These are phyloP conservation scores for Aselliscus stoliczkanus DNA, from an alignment of 2,797 vertebrate species.

Conservation along the genomic window DNA sequence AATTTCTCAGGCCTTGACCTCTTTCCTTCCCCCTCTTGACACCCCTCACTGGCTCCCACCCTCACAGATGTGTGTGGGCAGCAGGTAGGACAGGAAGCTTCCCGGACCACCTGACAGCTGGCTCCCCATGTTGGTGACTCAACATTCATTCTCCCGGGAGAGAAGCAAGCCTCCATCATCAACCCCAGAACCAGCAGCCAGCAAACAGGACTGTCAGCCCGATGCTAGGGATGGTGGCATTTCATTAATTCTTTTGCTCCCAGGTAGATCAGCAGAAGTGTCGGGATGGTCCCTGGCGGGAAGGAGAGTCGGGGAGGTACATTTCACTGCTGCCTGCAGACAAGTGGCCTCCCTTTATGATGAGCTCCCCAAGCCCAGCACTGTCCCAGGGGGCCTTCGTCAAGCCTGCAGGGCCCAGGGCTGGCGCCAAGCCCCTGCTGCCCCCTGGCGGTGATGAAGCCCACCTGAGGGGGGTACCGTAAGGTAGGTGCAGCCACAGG, in stretches of 20 bases:
- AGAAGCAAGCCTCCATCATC: background rate
- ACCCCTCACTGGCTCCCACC: background rate
- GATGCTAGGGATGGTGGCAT: background rate
- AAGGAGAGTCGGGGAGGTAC: accelerated
- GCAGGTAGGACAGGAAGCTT: constrained; percentile 77
- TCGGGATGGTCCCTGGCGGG: accelerated
- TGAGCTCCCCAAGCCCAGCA: background rate
- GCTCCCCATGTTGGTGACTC: constrained; percentile 67
- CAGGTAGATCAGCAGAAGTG: constrained; percentile 33
- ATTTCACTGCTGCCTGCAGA: background rate
- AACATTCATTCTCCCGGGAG: constrained; percentile 62
- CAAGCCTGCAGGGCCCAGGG: background rate
- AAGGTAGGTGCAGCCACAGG: too few relatives aligned
- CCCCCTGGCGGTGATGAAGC: constrained; percentile 74
- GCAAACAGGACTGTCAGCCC: background rate
- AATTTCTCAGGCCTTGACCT: constrained; percentile 82
- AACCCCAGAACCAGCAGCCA: too few relatives aligned
- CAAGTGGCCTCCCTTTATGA: too few relatives aligned
- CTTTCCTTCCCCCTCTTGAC: constrained; percentile 47
- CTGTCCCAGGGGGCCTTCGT: background rate
- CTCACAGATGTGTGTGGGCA: constrained; percentile 81
- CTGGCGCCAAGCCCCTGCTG: constrained; percentile 65
- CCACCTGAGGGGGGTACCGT: too few relatives aligned
- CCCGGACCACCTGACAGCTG: constrained; percentile 72
- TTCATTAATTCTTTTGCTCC: constrained; percentile 64